Evolutionary conservation across 2,797 vertebrate species (phyloP).

Genomic region (Sebastes aleutianus): DNA sequence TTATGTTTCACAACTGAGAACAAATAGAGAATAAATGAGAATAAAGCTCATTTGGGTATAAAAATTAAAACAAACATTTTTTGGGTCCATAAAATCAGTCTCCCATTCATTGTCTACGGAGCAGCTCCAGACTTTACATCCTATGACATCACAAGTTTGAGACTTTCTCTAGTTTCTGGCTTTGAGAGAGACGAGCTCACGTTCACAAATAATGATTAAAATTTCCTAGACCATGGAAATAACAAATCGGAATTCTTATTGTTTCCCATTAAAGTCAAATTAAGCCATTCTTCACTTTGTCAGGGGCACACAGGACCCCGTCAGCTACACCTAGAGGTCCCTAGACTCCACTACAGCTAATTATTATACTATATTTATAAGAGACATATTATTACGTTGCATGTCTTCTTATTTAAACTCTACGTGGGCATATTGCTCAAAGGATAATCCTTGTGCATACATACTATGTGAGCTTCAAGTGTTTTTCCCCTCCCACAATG

Average conservation of each 20-base stretch:
- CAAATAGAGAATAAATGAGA: too few relatives aligned
- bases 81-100: too few relatives aligned
- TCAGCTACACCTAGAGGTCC: conserved; percentile 1
- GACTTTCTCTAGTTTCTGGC: too few relatives aligned
- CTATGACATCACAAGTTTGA: too few relatives aligned
- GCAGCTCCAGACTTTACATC: too few relatives aligned
- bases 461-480: background rate
- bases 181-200: fast-evolving
- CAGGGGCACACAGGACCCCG: background rate
- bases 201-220: too few relatives aligned
- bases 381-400: background rate
- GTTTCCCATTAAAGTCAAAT: background rate
- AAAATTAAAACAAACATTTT: too few relatives aligned
- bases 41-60: too few relatives aligned
- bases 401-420: background rate
- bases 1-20: too few relatives aligned
- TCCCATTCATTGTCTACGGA: too few relatives aligned
- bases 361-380: background rate
- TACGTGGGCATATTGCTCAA: background rate
- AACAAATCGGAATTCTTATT: too few relatives aligned
- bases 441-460: background rate
- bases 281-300: background rate
- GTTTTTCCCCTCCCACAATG: background rate
- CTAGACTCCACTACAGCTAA: background rate
- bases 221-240: too few relatives aligned